Percentiles rank a stretch among this genome's conserved stretches.
phyloP scores from a whole-genome alignment of 1,140 invertebrate species.

The Solen grandis region DNA sequence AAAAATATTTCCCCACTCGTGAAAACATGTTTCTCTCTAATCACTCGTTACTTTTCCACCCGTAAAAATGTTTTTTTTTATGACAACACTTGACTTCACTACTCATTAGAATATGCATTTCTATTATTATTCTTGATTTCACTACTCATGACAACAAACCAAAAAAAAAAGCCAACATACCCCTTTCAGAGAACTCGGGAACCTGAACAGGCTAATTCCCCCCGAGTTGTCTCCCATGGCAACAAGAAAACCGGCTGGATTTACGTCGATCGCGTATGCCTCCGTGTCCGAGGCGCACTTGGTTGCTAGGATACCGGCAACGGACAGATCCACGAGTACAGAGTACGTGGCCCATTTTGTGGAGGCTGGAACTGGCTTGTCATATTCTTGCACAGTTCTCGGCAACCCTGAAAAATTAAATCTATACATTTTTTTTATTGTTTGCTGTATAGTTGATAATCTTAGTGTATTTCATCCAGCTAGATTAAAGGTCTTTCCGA shows the following conservation, averaged over 20 bases:
- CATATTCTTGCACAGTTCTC: background rate
- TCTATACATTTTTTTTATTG: too few relatives aligned
- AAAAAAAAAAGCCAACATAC: constrained; percentile 42
- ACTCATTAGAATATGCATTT: background rate
- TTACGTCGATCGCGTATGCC: constrained; percentile 44
- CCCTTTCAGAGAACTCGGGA: constrained; percentile 61
- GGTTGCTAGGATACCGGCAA: constrained; percentile 10
- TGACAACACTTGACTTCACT: background rate
- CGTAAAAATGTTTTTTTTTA: background rate
- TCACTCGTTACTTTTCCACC: background rate
- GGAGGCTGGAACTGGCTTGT: background rate
- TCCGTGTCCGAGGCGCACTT: constrained; percentile 9
- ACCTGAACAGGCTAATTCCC: constrained; percentile 63
- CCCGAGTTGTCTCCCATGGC: constrained; percentile 66
- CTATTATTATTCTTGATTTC: background rate
- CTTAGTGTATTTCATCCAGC: too few relatives aligned
- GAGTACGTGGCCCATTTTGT: background rate
- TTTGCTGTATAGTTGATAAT: too few relatives aligned
- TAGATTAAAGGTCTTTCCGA: too few relatives aligned
- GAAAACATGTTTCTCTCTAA: background rate
- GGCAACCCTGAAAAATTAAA: too few relatives aligned
- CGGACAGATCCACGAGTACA: constrained; percentile 11
- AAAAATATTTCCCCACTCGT: too few relatives aligned
- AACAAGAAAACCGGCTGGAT: constrained; percentile 47
- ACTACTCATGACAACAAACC: background rate